Base-by-base conservation (phyloP, 2,888 invertebrate genomes). In the Lomographa bimaculata region DNA sequence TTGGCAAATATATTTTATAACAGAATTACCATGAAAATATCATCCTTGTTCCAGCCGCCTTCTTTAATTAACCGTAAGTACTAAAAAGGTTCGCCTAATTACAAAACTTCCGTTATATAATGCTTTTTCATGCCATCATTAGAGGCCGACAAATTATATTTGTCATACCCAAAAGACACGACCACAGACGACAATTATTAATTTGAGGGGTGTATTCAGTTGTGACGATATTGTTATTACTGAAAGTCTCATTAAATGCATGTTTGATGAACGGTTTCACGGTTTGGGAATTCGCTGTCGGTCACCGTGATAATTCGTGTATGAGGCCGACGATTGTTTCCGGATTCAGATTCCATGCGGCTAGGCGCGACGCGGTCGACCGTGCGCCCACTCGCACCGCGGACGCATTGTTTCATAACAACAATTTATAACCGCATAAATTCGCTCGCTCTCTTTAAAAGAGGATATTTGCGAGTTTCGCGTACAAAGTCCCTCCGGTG, bases 351-450 rank as follows among this genome's bases (percentile, higher is more conserved):
- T 74, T 69, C 55, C 57, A 53, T 47, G 40, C 56, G 58, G 67
- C 71, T 73, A 66, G 57, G 57, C 64, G 60, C 60, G 57, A 61
- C 60, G 55, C 56, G 52, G 48, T 52, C 54, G 26, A 43, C 33
- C 40, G 33, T 50, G 21, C 41, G 34, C 34, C 37, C 46, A 41
- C 43, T 52, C 55, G 49, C 48, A 46, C 38, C 57, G 51, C 54
- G 51, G 46, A 50, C 56, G 56, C 66, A 65, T 72, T 74, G 71
- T 75, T 72, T 70, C 63, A 62, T 64, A 56, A 57, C 53, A 60
- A 61, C 61, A 67, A 77, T 76, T 72, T 77, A 73, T 71, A 71
- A 66, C 61, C 56, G 56, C 60, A 68, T 70, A 69, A 64, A 72
- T 66, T 67, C 53, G 54, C 51, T 60, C 50, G 54, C 60, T 27